A percentile compares a stretch with the other conserved stretches of the same genome.
These are phyloP conservation scores for Luehdorfia chinensis DNA, from an alignment of 1,140 invertebrate species.

Conservation along the genomic window DNA sequence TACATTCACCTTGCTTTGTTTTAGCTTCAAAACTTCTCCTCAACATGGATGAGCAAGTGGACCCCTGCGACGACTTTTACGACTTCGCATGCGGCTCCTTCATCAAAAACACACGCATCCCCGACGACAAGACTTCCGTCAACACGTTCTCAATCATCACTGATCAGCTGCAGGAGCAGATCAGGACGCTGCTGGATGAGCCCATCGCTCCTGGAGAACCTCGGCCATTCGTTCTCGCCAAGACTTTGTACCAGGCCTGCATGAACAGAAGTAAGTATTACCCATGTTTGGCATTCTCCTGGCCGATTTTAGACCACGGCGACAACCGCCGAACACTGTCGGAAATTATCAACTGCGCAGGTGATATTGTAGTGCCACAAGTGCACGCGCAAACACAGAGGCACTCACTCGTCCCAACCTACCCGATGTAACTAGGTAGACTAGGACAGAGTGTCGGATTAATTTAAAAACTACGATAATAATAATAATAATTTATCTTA, in stretches of 20 bases:
- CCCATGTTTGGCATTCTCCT: too few species aligned
- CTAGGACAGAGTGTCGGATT: too few species aligned
- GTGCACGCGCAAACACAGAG: too few species aligned
- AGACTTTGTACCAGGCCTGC: slow-evolving; percentile 88
- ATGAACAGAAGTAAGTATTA: slow-evolving; percentile 89
- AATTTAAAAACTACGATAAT: too few species aligned
- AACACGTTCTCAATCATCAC: slow-evolving; percentile 89
- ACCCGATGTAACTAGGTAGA: too few species aligned
- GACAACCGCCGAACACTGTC: too few species aligned
- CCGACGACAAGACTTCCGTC: slow-evolving; percentile 88
- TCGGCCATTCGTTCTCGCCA: slow-evolving; percentile 85
- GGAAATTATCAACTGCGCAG: too few species aligned
- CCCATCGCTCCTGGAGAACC: slow-evolving; percentile 81
- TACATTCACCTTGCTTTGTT: slow-evolving; percentile 19
- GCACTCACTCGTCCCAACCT: too few species aligned
- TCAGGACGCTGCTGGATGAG: slow-evolving; percentile 85
- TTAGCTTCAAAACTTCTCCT: slow-evolving; percentile 82
- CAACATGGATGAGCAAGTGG: slow-evolving; percentile 84
- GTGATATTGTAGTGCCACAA: too few species aligned
- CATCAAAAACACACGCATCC: slow-evolving; percentile 84
- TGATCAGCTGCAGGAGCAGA: slow-evolving; percentile 88
- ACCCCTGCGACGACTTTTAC: slow-evolving; percentile 96
- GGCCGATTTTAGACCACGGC: too few species aligned
- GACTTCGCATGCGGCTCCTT: slow-evolving; percentile 89
- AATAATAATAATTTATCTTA: too few species aligned